These are phyloP conservation scores for Pseudolycoriella hygida DNA, from an alignment of 2,888 invertebrate genomes.

Conservation along the genomic window DNA sequence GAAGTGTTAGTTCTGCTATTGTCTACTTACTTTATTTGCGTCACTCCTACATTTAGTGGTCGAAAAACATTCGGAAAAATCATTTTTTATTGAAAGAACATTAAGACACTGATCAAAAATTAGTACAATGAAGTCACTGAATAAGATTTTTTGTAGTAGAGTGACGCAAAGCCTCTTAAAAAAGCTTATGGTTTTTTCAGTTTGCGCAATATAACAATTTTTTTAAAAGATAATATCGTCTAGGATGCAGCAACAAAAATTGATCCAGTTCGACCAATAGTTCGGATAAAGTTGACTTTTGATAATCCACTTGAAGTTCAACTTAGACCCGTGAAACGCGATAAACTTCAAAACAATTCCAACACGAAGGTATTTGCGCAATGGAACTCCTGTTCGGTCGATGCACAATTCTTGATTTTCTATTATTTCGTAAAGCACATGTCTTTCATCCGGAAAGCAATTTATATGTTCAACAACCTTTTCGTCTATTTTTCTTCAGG, in stretches of 20 bases:
- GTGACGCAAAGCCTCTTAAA: too few species aligned
- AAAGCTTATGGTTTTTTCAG: too few species aligned
- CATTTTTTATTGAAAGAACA: too few species aligned
- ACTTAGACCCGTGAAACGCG: conserved; percentile 4
- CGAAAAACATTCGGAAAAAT: too few species aligned
- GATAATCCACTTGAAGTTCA: conserved; percentile 7
- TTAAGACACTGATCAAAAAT: too few species aligned
- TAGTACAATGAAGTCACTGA: too few species aligned
- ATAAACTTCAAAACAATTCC: background rate
- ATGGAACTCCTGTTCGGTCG: background rate
- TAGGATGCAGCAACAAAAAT: background rate
- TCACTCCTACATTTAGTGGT: too few species aligned
- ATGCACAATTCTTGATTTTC: background rate
- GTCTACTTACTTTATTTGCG: too few species aligned
- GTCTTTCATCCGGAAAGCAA: background rate
- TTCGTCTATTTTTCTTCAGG: background rate
- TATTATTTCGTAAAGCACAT: background rate
- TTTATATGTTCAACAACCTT: background rate
- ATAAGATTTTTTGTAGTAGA: too few species aligned
- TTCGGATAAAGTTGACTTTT: conserved; percentile 5
- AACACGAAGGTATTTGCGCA: background rate
- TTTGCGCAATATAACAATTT: too few species aligned
- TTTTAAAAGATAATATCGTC: background rate
- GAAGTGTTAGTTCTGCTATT: too few species aligned
- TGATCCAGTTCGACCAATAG: conserved; percentile 1